A percentile compares a stretch with the other conserved stretches of the same genome.
These are phyloP conservation scores for Leptobrachium ailaonicum DNA, from an alignment of 2,113 vertebrate genomes.

Conservation along the genomic window DNA sequence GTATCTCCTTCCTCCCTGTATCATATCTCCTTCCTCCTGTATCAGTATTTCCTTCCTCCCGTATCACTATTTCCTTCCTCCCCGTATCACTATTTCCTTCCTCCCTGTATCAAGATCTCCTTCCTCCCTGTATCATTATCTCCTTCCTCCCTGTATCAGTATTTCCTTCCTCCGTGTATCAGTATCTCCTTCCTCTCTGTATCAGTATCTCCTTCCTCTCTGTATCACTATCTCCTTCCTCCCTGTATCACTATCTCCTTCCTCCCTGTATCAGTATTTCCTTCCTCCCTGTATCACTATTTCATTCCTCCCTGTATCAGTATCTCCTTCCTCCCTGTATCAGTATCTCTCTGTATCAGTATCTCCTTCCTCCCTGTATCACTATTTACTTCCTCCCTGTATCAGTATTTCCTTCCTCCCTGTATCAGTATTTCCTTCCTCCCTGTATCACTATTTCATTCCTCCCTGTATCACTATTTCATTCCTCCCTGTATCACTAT, in stretches of 20 bases:
- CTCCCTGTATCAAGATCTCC: neutral
- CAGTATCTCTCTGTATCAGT: too few relatives aligned
- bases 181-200: too few relatives aligned
- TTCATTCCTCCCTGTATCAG: neutral
- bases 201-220: too few relatives aligned
- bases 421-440: too few relatives aligned
- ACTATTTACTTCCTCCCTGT: too few relatives aligned
- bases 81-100: neutral
- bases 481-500: neutral
- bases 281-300: neutral
- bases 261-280: too few relatives aligned
- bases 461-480: neutral
- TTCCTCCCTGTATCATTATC: neutral
- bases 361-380: too few relatives aligned
- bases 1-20: neutral
- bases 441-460: too few relatives aligned
- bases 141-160: neutral
- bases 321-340: too few relatives aligned
- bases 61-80: neutral
- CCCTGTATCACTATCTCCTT: too few relatives aligned
- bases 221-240: too few relatives aligned
- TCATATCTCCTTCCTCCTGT: neutral
- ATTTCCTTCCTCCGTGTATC: neutral
- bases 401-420: too few relatives aligned
- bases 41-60: neutral